Percentiles rank a stretch among this genome's conserved stretches.
Evolutionary conservation across 2,797 vertebrate genomes (phyloP).

Genomic region (Pelodytes ibericus): DNA sequence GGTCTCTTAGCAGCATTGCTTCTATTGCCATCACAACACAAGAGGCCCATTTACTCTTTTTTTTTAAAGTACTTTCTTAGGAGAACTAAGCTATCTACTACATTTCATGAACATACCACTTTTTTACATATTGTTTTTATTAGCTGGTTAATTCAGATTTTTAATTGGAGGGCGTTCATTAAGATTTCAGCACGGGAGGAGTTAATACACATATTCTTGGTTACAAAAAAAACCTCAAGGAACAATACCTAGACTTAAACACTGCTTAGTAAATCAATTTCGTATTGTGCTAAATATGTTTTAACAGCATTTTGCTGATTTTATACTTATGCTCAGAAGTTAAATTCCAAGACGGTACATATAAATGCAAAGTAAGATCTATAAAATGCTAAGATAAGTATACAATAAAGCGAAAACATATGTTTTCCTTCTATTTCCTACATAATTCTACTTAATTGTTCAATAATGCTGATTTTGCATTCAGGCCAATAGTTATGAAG

Average conservation of each 20-base stretch:
- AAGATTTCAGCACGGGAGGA: too few species aligned
- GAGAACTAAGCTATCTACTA: too few species aligned
- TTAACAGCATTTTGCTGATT: not conserved
- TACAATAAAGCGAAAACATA: not conserved
- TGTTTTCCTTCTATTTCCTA: not conserved
- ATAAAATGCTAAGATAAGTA: constrained; percentile 4
- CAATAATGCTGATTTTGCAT: not conserved
- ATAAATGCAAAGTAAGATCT: not conserved
- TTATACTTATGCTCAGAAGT: not conserved
- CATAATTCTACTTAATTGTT: not conserved
- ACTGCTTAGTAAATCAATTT: not conserved
- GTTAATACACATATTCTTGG: too few species aligned
- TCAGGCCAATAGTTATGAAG: not conserved
- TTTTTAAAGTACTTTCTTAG: too few species aligned
- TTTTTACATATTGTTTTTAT: too few species aligned
- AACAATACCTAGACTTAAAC: not conserved
- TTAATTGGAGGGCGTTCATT: too few species aligned
- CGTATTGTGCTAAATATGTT: not conserved
- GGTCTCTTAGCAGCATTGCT: too few species aligned
- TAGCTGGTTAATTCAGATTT: too few species aligned
- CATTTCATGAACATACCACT: too few species aligned
- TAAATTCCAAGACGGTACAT: not conserved
- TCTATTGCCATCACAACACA: too few species aligned
- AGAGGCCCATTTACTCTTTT: too few species aligned
- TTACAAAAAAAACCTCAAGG: not conserved